These are phyloP conservation scores for Cyprinella venusta DNA, from an alignment of 2,797 vertebrate genomes.

Conservation along the genomic window DNA sequence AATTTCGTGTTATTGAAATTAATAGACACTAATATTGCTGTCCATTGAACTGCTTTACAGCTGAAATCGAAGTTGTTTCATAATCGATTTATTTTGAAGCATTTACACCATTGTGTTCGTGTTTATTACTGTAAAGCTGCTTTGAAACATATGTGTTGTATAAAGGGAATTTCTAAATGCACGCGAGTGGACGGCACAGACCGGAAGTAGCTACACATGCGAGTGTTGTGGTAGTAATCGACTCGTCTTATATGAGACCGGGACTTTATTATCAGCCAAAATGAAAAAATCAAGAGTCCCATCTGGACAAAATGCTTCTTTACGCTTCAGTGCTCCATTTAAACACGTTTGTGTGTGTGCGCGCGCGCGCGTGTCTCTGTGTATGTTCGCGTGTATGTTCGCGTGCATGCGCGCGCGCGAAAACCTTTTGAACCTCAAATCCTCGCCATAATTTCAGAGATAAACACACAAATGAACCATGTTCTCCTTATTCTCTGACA, in stretches of 20 bases:
- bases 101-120: background rate
- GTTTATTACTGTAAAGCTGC: background rate
- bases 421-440: slow-evolving; percentile 2
- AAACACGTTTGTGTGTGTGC: background rate
- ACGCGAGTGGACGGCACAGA: too few species aligned
- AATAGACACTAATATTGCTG: background rate
- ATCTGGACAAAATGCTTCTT: background rate
- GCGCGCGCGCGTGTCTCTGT: background rate
- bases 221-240: background rate
- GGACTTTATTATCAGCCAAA: background rate
- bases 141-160: background rate
- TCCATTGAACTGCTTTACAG: background rate
- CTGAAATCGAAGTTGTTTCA: background rate
- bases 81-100: background rate
- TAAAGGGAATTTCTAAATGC: background rate
- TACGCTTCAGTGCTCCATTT: background rate
- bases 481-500: background rate
- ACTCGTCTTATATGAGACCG: background rate
- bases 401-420: too few species aligned
- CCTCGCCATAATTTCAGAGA: background rate
- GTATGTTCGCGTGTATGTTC: too few species aligned
- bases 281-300: background rate
- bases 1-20: background rate
- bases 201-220: background rate
- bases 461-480: background rate